Conservation (phyloP, 64 coral and sea anemone genomes). For the Dendrophyllia cribrosa region DNA sequence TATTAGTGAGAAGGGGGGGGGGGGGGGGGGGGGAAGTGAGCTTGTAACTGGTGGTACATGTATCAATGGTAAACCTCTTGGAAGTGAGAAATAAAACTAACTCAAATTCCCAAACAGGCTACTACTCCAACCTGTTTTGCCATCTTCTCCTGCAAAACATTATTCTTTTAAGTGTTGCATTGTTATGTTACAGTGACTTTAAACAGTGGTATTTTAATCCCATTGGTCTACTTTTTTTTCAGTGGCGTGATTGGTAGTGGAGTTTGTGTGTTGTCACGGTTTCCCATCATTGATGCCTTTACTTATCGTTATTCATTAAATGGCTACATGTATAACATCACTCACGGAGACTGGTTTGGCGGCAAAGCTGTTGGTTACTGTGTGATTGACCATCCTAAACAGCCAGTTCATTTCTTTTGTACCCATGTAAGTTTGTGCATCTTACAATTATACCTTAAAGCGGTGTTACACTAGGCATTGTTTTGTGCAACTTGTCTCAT, state of each 20-base stretch:
- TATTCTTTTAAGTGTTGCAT: no score
- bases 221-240: background rate
- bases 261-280: constrained; percentile 90
- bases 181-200: no score
- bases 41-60: no score
- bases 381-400: constrained; percentile 83
- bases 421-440: constrained; percentile 77
- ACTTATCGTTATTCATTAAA: constrained; percentile 85
- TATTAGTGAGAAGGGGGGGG: no score
- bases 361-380: constrained; percentile 90
- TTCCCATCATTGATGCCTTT: constrained; percentile 88
- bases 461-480: no score
- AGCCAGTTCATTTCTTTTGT: constrained; percentile 77
- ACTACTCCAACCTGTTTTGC: no score
- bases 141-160: no score
- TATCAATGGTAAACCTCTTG: no score
- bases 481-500: no score
- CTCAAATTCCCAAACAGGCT: no score
- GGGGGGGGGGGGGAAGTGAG: no score
- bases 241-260: constrained; percentile 91
- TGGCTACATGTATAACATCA: constrained; percentile 87
- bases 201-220: background rate
- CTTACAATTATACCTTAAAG: background rate
- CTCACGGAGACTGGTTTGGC: constrained; percentile 95
- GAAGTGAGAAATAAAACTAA: no score